Evolutionary conservation across 2,113 vertebrate genomes (phyloP), one percentile per base, ranked within the genome.

Genomic region (Bambusicola thoracicus): DNA sequence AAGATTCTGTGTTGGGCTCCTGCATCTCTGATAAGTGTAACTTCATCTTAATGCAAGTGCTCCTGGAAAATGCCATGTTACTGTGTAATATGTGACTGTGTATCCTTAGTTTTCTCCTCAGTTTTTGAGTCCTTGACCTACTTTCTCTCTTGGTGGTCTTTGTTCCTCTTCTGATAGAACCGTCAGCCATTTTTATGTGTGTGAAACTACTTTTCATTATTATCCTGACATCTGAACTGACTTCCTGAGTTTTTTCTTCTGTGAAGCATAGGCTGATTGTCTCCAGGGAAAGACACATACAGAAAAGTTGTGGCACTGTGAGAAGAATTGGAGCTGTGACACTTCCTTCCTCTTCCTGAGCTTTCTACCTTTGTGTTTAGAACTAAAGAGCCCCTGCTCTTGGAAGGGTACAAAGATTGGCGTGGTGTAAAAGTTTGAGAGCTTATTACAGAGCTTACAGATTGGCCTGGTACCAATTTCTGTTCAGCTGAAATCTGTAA

Each of bases 401-500:
- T 77, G 20, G 25, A 84, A 43, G 48, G 88, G 34, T 76, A 19
- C 34, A 38, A 83, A 87, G 53, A 83, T 72, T 72, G 80, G 30
- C n/a, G 25, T 89, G 72, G 40, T 1, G 2, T 55, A 77, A 85
- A 89, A 8, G 53, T 92, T 89, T 76, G 78, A 86, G 94, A 87
- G 44, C 78, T 90, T 82, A 70, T 66, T 81, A 53, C 87, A 70
- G 36, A 87, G 13, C 44, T 73, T 65, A 34, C 14, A 62, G 49
- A 27, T 81, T 17, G 8, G 72, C 68, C 34, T 13, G 36, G 41
- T 58, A 74, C 46, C 66, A 81, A 48, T 48, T 89, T 87, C 34
- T 90, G 55, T 44, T 89, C 53, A 76, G 68, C 27, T 61, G 40
- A 78, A 92, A 66, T 87, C n/a, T 90, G 46, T 86, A 93, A 88